Percentiles rank a stretch among this genome's conserved stretches.
These are phyloP conservation scores for Paralichthys olivaceus DNA, from an alignment of 2,113 vertebrate species.

Conservation along the genomic window DNA sequence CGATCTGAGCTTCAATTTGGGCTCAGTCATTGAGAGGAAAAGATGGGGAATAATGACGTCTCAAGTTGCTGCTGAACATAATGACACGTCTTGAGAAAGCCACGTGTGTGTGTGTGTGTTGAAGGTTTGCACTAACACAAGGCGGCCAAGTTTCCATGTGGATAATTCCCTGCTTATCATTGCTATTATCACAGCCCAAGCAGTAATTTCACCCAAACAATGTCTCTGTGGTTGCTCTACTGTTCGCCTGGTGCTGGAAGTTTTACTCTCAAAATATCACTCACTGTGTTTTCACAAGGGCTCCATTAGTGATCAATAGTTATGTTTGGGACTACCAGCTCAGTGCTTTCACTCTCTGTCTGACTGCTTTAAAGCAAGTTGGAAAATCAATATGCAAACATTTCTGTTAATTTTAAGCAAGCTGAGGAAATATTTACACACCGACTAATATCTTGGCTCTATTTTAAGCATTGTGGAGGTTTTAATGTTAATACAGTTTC, in stretches of 20 bases:
- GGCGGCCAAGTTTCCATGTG: slow-evolving; percentile 29
- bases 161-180: slow-evolving; percentile 44
- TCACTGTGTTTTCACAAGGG: slow-evolving; percentile 26
- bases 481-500: slow-evolving; percentile 44
- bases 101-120: slow-evolving; percentile 24
- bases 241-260: slow-evolving; percentile 7
- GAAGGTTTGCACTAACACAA: slow-evolving; percentile 30
- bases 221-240: slow-evolving; percentile 10
- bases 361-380: slow-evolving; percentile 25
- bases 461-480: slow-evolving; percentile 31
- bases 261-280: slow-evolving; percentile 32
- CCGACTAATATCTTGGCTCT: slow-evolving; percentile 38
- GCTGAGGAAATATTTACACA: slow-evolving; percentile 47
- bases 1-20: slow-evolving; percentile 62
- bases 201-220: slow-evolving; percentile 31
- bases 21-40: slow-evolving; percentile 35
- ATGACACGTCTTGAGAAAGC: slow-evolving; percentile 39
- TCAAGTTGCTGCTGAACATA: not conserved
- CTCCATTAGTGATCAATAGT: slow-evolving; percentile 56
- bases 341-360: slow-evolving; percentile 38
- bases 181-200: slow-evolving; percentile 24
- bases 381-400: slow-evolving; percentile 54
- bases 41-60: slow-evolving; percentile 13
- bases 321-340: slow-evolving; percentile 36
- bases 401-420: slow-evolving; percentile 46